These are phyloP conservation scores for Laticauda colubrina DNA, from an alignment of 2,113 vertebrate genomes.

Conservation along the genomic window DNA sequence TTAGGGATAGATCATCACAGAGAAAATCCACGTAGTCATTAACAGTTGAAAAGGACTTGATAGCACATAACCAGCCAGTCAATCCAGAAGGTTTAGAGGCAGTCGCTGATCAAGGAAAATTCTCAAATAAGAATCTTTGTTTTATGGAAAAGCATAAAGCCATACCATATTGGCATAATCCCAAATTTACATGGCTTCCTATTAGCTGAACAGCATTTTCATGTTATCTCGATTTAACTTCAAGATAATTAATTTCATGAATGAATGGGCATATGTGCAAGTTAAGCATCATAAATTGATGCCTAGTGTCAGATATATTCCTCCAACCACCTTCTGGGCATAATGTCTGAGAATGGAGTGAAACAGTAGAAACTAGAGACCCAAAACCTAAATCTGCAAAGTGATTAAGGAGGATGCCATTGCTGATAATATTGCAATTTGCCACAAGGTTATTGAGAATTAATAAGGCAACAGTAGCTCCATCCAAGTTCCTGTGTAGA, in stretches of 20 bases:
- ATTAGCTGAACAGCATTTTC: background rate
- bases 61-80: background rate
- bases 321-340: background rate
- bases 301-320: background rate
- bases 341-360: background rate
- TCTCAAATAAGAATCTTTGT: background rate
- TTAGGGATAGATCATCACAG: background rate
- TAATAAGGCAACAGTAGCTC: background rate
- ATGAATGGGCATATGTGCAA: background rate
- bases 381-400: background rate
- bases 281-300: background rate
- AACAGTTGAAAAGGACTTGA: background rate
- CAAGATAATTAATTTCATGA: background rate
- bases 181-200: background rate
- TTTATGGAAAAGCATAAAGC: background rate
- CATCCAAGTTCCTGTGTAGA: background rate
- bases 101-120: background rate
- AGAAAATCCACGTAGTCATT: background rate
- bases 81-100: background rate
- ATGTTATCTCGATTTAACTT: background rate
- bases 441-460: background rate
- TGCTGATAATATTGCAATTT: background rate
- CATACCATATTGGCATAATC: background rate
- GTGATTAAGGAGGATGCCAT: background rate
- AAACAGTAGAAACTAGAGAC: background rate